Percentiles rank a stretch among this genome's conserved stretches.
Evolutionary conservation across 2,797 vertebrate species (phyloP).

Genomic region (Pachyuromys duprasi): DNA sequence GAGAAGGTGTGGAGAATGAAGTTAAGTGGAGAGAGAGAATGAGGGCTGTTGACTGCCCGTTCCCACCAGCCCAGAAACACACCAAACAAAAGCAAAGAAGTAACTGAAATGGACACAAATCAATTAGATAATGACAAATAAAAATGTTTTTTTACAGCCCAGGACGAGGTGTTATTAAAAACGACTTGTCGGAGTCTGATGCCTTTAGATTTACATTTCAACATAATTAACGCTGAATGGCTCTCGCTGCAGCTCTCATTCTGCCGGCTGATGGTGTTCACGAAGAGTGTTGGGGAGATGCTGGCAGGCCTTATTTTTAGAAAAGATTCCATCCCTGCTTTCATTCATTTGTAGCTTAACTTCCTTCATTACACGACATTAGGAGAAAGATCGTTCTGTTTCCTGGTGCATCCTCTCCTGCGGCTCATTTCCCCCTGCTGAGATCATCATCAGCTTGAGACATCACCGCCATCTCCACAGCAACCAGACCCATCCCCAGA

Average conservation of each 20-base stretch:
- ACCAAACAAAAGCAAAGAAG: slow-evolving; percentile 28
- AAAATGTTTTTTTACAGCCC: slow-evolving; percentile 53
- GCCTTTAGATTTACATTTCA: slow-evolving; percentile 67
- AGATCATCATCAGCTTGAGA: background rate
- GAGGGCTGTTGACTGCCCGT: background rate
- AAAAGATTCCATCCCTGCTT: slow-evolving; percentile 19
- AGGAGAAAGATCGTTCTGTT: background rate
- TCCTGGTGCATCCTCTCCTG: background rate
- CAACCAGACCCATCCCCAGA: background rate
- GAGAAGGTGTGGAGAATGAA: background rate
- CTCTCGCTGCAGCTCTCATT: background rate
- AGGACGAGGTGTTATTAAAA: slow-evolving; percentile 66
- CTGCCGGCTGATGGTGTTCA: background rate
- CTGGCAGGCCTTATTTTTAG: background rate
- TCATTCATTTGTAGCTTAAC: slow-evolving; percentile 30
- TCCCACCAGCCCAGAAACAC: background rate
- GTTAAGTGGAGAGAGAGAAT: rapidly evolving
- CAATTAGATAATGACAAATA: slow-evolving; percentile 74
- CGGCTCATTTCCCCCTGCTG: background rate
- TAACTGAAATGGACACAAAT: slow-evolving; percentile 67
- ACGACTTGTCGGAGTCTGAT: slow-evolving; percentile 38
- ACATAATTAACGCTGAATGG: slow-evolving; percentile 47
- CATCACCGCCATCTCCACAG: slow-evolving; percentile 8
- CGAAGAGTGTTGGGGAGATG: background rate
- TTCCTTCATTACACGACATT: slow-evolving; percentile 33